Percentiles rank a stretch among this genome's conserved stretches.
Evolutionary conservation across 2,113 vertebrate species (phyloP).

Genomic region (Galemys pyrenaicus): DNA sequence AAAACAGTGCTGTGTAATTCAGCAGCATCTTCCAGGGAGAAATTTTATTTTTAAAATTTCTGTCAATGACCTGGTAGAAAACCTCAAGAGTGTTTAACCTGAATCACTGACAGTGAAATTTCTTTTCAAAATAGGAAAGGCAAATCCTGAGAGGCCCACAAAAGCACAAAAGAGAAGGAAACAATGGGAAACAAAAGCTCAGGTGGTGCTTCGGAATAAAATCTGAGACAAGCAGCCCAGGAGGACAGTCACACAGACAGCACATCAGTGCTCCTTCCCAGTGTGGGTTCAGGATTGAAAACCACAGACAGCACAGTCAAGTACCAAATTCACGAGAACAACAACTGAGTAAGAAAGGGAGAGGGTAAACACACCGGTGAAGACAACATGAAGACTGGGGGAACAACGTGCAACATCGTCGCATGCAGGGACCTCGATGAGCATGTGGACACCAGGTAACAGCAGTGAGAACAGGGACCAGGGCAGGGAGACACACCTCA

Average conservation of each 20-base stretch:
- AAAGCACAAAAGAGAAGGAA: constrained; percentile 49
- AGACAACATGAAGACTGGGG: constrained; percentile 77
- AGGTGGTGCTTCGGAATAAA: constrained; percentile 52
- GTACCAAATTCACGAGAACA: constrained; percentile 62
- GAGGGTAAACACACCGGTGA: constrained; percentile 65
- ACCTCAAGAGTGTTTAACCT: neutral
- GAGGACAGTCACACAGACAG: neutral
- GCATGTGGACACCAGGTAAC: constrained; percentile 86
- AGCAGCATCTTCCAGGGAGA: neutral
- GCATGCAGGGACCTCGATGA: constrained; percentile 90
- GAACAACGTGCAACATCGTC: constrained; percentile 88
- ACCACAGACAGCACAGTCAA: neutral
- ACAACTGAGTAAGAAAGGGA: neutral
- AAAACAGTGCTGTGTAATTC: neutral
- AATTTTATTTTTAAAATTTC: neutral
- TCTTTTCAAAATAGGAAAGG: constrained; percentile 59
- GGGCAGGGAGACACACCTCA: constrained; percentile 84
- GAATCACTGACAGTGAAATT: constrained; percentile 7
- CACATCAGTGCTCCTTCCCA: constrained; percentile 60
- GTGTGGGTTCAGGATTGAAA: neutral
- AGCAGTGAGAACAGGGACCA: constrained; percentile 83
- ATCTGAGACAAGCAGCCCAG: constrained; percentile 62
- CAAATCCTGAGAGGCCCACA: constrained; percentile 51
- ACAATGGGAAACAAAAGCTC: neutral
- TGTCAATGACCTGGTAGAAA: constrained; percentile 39